Percentiles rank a stretch among this genome's conserved stretches.
Conservation (phyloP, 2,888 invertebrate species). For the Cosmorhoe ocellata region DNA sequence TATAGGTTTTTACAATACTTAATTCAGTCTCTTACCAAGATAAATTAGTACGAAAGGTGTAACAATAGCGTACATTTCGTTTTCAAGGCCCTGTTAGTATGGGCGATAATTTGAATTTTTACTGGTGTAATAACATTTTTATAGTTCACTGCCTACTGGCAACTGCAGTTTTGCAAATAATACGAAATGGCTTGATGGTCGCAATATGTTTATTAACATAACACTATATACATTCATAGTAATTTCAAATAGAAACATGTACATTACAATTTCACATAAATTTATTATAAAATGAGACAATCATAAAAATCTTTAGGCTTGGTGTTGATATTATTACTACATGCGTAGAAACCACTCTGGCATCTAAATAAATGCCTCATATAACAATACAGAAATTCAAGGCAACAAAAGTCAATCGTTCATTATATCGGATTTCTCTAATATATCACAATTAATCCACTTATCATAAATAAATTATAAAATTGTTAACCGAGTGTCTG, state of each 20-base stretch:
- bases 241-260: constrained; percentile 77
- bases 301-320: constrained; percentile 64
- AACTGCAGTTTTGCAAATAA: constrained; percentile 39
- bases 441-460: constrained; percentile 79
- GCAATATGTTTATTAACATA: constrained; percentile 81
- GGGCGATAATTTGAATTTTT: constrained; percentile 4
- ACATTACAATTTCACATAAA: constrained; percentile 71
- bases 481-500: constrained; percentile 75
- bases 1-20: too few relatives aligned
- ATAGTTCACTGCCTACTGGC: constrained; percentile 10
- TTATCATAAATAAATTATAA: constrained; percentile 80
- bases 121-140: constrained; percentile 23
- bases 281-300: constrained; percentile 69
- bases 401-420: constrained; percentile 63
- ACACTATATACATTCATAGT: constrained; percentile 78
- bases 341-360: constrained; percentile 43
- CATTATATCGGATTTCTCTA: constrained; percentile 59
- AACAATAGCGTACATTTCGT: constrained; percentile 9
- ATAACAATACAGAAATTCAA: constrained; percentile 43
- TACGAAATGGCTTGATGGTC: constrained; percentile 53
- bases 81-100: constrained; percentile 4
- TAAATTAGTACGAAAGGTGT: constrained; percentile 5
- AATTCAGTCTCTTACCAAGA: constrained; percentile 2
- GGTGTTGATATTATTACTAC: constrained; percentile 63
- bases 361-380: constrained; percentile 59